These are phyloP conservation scores for Sanderia malayensis DNA, from an alignment of 30 jellyfish, hydroid and myxozoan species.

Conservation along the genomic window DNA sequence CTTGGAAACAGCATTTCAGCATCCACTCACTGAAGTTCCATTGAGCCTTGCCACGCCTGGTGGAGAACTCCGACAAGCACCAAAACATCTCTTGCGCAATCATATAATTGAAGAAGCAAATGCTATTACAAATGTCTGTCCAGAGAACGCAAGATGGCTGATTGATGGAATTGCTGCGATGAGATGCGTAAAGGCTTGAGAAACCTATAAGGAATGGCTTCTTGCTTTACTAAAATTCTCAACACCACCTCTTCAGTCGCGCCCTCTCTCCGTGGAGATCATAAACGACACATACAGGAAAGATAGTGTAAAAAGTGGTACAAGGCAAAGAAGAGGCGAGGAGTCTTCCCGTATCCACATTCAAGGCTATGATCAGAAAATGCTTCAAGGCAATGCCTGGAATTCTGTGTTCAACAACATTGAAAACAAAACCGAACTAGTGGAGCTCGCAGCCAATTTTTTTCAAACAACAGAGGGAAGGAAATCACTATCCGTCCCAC, in stretches of 20 bases:
- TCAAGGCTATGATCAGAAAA: conserved; percentile 24
- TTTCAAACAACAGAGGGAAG: too few species aligned
- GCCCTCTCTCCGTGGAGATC: conserved; percentile 23
- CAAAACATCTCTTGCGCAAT: conserved; percentile 14
- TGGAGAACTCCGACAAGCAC: conserved; percentile 9
- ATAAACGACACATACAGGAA: conserved; percentile 14
- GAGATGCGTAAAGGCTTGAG: conserved; percentile 17
- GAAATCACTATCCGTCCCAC: too few species aligned
- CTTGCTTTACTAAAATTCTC: neutral
- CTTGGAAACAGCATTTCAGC: conserved; percentile 19
- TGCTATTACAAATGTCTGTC: conserved; percentile 11
- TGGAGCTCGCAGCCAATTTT: too few species aligned
- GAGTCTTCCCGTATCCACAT: conserved; percentile 13
- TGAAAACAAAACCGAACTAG: too few species aligned
- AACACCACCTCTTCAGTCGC: conserved; percentile 11
- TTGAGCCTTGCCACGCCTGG: conserved; percentile 30
- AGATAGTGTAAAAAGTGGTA: conserved; percentile 23
- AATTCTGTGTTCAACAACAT: too few species aligned
- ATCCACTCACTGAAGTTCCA: conserved; percentile 40
- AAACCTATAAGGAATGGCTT: conserved; percentile 31
- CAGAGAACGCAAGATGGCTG: conserved; percentile 21
- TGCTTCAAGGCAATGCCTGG: conserved; percentile 39
- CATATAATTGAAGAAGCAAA: conserved; percentile 3
- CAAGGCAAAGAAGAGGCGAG: conserved; percentile 19
- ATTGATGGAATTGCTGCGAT: conserved; percentile 27